Percentiles rank a stretch among this genome's conserved stretches.
phyloP scores from a whole-genome alignment of 1,140 invertebrate species.

The Tenebrio molitor region DNA sequence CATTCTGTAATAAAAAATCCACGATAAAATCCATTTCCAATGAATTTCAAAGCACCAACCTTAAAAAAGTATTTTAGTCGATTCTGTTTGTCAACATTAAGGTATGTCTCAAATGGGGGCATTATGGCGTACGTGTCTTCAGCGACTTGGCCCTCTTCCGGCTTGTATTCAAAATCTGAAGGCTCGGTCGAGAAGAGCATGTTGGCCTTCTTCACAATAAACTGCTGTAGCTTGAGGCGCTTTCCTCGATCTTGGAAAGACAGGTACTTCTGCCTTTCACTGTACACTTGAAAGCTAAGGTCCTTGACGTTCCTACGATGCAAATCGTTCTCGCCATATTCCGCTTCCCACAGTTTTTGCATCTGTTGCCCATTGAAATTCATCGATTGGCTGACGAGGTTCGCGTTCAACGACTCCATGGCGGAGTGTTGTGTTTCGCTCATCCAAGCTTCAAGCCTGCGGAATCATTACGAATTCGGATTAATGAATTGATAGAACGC shows the following conservation, averaged over 20 bases:
- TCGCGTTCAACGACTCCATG: slow-evolving; percentile 72
- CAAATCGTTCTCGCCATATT: slow-evolving; percentile 81
- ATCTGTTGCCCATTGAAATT: slow-evolving; percentile 89
- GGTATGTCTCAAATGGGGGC: slow-evolving; percentile 88
- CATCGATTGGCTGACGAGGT: slow-evolving; percentile 78
- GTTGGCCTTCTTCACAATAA: slow-evolving; percentile 83
- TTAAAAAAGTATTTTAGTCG: slow-evolving; percentile 84
- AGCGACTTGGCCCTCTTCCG: slow-evolving; percentile 64
- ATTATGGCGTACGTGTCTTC: slow-evolving; percentile 85
- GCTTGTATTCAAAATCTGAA: slow-evolving; percentile 53
- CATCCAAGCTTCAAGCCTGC: slow-evolving; percentile 5
- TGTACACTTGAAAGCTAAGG: slow-evolving; percentile 80
- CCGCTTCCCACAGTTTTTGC: slow-evolving; percentile 87
- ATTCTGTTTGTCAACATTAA: slow-evolving; percentile 79
- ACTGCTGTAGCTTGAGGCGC: slow-evolving; percentile 85
- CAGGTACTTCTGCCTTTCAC: slow-evolving; percentile 80
- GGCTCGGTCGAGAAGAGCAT: slow-evolving; percentile 72
- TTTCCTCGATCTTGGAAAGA: slow-evolving; percentile 87
- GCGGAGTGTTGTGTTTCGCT: not conserved
- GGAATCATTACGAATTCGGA: not conserved
- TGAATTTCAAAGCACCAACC: slow-evolving; percentile 64
- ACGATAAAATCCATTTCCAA: not conserved
- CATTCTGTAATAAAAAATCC: slow-evolving; percentile 71
- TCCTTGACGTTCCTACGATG: slow-evolving; percentile 77
- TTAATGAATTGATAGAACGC: not conserved